phyloP scores from a whole-genome alignment of 1,140 invertebrate genomes.

The Drosophila nasuta region DNA sequence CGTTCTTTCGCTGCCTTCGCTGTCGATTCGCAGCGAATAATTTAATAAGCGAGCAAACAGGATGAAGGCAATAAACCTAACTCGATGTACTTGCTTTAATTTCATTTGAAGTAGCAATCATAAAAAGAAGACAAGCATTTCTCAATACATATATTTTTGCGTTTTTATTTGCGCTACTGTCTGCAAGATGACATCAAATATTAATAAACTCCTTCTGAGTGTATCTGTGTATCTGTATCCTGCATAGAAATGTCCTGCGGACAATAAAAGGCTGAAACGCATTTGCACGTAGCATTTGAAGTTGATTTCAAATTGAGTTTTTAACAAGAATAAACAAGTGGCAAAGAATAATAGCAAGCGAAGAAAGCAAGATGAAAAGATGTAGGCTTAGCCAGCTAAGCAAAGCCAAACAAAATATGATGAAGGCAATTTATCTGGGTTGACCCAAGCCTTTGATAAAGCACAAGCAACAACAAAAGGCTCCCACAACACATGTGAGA shows the following conservation, averaged over 20 bases:
- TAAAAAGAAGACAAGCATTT: slow-evolving; percentile 9
- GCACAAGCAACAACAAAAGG: slow-evolving; percentile 27
- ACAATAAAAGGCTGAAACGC: slow-evolving; percentile 29
- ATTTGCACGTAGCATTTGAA: slow-evolving; percentile 43
- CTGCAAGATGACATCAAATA: slow-evolving; percentile 36
- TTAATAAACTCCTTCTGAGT: slow-evolving; percentile 47
- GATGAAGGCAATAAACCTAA: slow-evolving; percentile 1
- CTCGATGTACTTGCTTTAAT: slow-evolving; percentile 20
- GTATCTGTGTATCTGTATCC: slow-evolving; percentile 38
- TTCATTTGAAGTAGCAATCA: slow-evolving; percentile 16
- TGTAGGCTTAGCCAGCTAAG: slow-evolving; percentile 1
- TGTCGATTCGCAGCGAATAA: background rate
- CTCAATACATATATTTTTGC: slow-evolving; percentile 9
- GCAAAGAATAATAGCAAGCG: slow-evolving; percentile 6
- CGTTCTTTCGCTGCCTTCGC: background rate
- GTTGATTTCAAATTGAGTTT: slow-evolving; percentile 48
- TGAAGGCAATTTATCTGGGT: slow-evolving; percentile 75
- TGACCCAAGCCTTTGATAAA: slow-evolving; percentile 71
- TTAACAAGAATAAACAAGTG: slow-evolving; percentile 33
- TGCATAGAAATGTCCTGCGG: slow-evolving; percentile 53
- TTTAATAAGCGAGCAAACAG: slow-evolving; percentile 9
- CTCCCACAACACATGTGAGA: slow-evolving; percentile 26
- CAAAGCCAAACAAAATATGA: slow-evolving; percentile 69
- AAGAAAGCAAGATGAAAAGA: background rate
- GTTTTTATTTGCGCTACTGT: slow-evolving; percentile 15